phyloP scores from a whole-genome alignment of 2,797 vertebrate species.

The Echeneis naucrates region DNA sequence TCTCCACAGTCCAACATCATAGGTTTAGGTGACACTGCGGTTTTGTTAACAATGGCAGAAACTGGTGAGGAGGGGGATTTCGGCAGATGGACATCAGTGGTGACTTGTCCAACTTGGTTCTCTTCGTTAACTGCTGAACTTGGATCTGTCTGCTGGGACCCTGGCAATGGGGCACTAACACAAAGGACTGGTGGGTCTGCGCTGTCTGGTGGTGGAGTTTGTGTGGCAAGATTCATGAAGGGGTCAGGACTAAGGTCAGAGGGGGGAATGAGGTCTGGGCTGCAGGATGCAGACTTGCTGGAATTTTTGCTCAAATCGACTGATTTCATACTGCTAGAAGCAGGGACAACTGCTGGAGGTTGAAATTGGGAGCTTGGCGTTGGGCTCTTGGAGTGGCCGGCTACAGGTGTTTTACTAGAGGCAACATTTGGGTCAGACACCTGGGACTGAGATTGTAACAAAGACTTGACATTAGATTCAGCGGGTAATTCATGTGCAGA shows the following conservation, averaged over 20 bases:
- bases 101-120: conserved; percentile 46
- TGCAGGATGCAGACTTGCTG: conserved; percentile 75
- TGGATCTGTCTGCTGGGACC: conserved; percentile 50
- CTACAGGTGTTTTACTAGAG: conserved; percentile 49
- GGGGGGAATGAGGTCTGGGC: conserved; percentile 79
- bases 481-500: conserved; percentile 68
- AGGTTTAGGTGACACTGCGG: conserved; percentile 42
- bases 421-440: conserved; percentile 54
- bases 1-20: conserved; percentile 56
- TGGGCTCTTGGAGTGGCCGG: conserved; percentile 46
- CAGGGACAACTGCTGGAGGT: conserved; percentile 34
- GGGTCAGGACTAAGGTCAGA: conserved; percentile 83
- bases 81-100: conserved; percentile 28
- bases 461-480: conserved; percentile 67
- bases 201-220: conserved; percentile 65
- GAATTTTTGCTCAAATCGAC: conserved; percentile 64
- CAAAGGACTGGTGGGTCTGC: conserved; percentile 75
- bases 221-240: conserved; percentile 72
- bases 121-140: conserved; percentile 47
- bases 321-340: conserved; percentile 54
- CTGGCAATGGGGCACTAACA: conserved; percentile 63
- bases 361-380: conserved; percentile 60
- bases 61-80: conserved; percentile 56
- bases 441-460: conserved; percentile 67
- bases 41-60: conserved; percentile 64